Base-by-base conservation (phyloP, 2,888 invertebrate genomes). In the Erebia ligea region DNA sequence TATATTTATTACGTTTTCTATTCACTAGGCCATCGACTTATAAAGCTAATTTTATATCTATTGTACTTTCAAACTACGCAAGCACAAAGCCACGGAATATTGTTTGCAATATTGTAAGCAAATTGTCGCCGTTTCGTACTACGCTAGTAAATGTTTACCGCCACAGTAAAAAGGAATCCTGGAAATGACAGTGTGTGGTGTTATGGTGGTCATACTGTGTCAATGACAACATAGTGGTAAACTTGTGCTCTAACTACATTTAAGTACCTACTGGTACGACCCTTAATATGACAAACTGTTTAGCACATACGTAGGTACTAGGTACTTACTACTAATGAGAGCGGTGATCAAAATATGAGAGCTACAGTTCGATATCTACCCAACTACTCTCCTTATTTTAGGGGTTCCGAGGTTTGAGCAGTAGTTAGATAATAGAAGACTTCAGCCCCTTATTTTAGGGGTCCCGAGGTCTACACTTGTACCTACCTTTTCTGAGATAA, bases 61-160 rank as follows among this genome's bases (percentile, higher is more conserved):
- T 25, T 25, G 21, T 21, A 15, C 21, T 25, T 25, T 21, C 25
- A 13, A 25, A 57, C 61, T 13, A 17, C 1, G 8, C 48, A 1
- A 15, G 45, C 45, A 62, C 48, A 48, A 62, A 48, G 48, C 48
- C 15, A 62, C 48, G 21, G 62, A 62, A 62, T 48, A 57, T 58
- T 25, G 57, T 67, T 67, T 2, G 67, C 73, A 71, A 71, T 69
- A 71, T 73, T 69, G 62, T 69, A 69, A 71, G 65, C 63, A 71
- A 69, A 69, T 42, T 69, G 73, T 71, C n/a, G 34, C 21, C 0
- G 50, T 21, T 67, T 67, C 45, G 66, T 72, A 62, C 58, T 54
- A 62, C 58, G 66, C 66, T 45, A 70, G 57, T 72, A 70, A 74
- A 72, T 54, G 62, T 66, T 73, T 69, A 66, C 66, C 65, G 65